Evolutionary conservation across 2,797 vertebrate species (phyloP).

Genomic region (Mormyrus hasselquistii): DNA sequence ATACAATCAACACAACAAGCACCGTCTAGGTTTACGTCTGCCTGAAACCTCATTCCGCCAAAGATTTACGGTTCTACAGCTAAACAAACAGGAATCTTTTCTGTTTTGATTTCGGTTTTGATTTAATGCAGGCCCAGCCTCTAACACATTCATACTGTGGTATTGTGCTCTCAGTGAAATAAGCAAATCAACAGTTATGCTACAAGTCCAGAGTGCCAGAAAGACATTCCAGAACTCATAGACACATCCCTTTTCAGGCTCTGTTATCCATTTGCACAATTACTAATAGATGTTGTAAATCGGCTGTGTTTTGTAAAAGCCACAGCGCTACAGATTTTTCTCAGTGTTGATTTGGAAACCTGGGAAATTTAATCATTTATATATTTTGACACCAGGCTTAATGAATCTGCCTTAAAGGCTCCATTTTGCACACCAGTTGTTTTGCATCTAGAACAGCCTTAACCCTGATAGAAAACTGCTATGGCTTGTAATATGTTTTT

Average conservation of each 20-base stretch:
- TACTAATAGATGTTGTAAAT: conserved; percentile 31
- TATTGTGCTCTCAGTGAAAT: neutral
- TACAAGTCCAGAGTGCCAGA: neutral
- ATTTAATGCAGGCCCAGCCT: neutral
- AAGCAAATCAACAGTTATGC: neutral
- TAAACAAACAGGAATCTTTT: neutral
- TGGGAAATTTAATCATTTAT: conserved; percentile 41
- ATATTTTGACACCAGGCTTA: conserved; percentile 42
- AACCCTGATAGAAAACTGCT: conserved; percentile 51
- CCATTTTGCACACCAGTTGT: conserved; percentile 38
- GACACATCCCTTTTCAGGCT: neutral
- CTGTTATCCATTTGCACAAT: conserved; percentile 37
- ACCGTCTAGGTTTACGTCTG: neutral
- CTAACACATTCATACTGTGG: conserved; percentile 18
- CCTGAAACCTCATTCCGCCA: neutral
- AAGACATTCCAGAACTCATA: neutral
- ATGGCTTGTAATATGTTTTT: conserved; percentile 45
- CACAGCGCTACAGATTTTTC: neutral
- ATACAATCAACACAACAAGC: neutral
- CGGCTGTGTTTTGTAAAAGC: conserved; percentile 27
- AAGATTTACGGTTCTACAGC: neutral
- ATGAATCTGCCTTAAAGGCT: conserved; percentile 30
- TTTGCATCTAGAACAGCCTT: conserved; percentile 44
- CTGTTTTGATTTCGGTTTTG: neutral
- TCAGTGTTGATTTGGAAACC: conserved; percentile 26